These are phyloP conservation scores for Aleadryas rufinucha DNA, from an alignment of 2,113 vertebrate genomes.

Conservation along the genomic window DNA sequence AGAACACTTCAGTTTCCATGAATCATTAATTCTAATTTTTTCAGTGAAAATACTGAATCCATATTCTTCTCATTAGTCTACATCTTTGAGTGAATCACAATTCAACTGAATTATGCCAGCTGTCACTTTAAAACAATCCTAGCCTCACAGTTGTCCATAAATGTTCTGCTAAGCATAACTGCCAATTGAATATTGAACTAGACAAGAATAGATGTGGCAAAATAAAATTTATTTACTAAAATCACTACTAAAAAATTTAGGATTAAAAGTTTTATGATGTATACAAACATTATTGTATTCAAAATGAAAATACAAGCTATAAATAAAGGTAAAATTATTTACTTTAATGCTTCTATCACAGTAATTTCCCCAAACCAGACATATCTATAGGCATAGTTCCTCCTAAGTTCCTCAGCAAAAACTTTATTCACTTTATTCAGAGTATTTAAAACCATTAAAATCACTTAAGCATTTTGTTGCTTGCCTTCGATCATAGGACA, in stretches of 20 bases:
- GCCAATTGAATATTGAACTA: not conserved
- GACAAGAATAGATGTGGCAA: not conserved
- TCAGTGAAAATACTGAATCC: not conserved
- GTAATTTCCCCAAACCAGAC: not conserved
- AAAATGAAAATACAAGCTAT: not conserved
- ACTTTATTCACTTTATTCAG: not conserved
- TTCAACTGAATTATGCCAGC: not conserved
- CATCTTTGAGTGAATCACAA: not conserved
- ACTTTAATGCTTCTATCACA: not conserved
- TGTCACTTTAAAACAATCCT: not conserved
- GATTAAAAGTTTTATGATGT: not conserved
- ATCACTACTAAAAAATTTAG: not conserved
- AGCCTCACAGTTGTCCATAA: not conserved
- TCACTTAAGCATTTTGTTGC: not conserved
- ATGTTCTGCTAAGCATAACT: not conserved
- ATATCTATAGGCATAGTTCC: not conserved
- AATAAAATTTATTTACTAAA: not conserved
- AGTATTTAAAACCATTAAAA: not conserved
- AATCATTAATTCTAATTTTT: conserved; percentile 8
- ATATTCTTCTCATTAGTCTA: not conserved
- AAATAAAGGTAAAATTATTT: not conserved
- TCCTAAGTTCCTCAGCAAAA: not conserved
- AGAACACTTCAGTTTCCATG: not conserved
- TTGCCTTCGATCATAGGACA: not conserved
- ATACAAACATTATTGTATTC: not conserved